A percentile compares a stretch with the other conserved stretches of the same genome.
Conservation (phyloP, 2,888 invertebrate species). For the Lithosia quadra region DNA sequence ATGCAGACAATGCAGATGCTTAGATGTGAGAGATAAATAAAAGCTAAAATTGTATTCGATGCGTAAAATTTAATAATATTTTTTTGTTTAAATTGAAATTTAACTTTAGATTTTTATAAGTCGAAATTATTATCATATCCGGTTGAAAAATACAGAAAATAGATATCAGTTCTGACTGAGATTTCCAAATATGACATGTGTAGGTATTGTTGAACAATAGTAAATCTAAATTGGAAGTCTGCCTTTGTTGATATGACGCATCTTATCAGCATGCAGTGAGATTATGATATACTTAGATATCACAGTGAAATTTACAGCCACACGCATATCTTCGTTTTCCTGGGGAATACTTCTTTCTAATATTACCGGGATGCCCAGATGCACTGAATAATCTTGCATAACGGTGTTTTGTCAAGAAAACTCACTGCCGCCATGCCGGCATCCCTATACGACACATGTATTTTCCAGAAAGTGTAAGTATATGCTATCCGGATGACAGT, state of each 20-base stretch:
- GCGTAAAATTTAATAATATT: not conserved
- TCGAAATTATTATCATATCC: too few species aligned
- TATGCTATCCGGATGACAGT: too few species aligned
- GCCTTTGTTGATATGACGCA: conserved; percentile 20
- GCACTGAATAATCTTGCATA: too few species aligned
- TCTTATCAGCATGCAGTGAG: conserved; percentile 1
- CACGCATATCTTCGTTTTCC: not conserved
- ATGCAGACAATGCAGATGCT: conserved; percentile 24
- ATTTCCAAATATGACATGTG: not conserved
- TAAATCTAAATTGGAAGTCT: conserved; percentile 28
- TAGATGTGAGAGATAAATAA: not conserved
- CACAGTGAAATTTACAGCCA: not conserved
- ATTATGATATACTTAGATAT: not conserved
- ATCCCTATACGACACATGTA: too few species aligned
- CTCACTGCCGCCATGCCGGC: too few species aligned
- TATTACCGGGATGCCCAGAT: not conserved
- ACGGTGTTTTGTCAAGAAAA: too few species aligned
- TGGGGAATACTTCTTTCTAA: not conserved
- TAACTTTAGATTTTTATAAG: too few species aligned
- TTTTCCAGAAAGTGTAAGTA: too few species aligned
- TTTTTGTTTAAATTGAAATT: too few species aligned
- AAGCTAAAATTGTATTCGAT: not conserved
- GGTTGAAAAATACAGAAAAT: not conserved
- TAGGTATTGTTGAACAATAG: not conserved
- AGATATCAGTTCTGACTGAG: not conserved